These are phyloP conservation scores for Drosophila cyrtoloma DNA, from an alignment of 2,888 invertebrate genomes.

Conservation along the genomic window DNA sequence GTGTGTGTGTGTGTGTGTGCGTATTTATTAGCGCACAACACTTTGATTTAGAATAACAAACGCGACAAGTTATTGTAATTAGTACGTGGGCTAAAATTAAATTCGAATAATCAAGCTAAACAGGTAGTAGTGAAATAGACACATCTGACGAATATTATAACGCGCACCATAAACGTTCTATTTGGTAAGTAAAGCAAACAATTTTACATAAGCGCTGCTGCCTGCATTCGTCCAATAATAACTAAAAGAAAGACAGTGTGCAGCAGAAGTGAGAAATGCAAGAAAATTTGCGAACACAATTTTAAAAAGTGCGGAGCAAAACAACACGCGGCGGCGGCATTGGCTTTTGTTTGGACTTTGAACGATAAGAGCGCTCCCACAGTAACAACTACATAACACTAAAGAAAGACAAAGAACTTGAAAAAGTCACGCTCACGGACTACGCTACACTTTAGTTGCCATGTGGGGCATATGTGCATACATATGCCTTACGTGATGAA, in stretches of 20 bases:
- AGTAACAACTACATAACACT: slow-evolving; percentile 36
- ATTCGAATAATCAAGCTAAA: slow-evolving; percentile 32
- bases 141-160: slow-evolving; percentile 12
- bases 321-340: slow-evolving; percentile 45
- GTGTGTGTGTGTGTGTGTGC: slow-evolving; percentile 26
- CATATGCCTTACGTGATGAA: slow-evolving; percentile 1
- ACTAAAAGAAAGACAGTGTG: slow-evolving; percentile 25
- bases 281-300: slow-evolving; percentile 21
- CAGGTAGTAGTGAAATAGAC: slow-evolving; percentile 13
- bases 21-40: slow-evolving; percentile 35
- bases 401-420: slow-evolving; percentile 65
- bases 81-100: slow-evolving; percentile 55
- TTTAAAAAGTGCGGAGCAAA: slow-evolving; percentile 21
- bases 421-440: slow-evolving; percentile 62
- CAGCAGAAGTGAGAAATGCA: slow-evolving; percentile 12
- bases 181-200: slow-evolving; percentile 53
- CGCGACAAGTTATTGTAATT: slow-evolving; percentile 65
- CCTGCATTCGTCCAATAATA: slow-evolving; percentile 25
- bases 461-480: slow-evolving; percentile 47
- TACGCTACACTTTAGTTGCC: slow-evolving; percentile 65
- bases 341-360: slow-evolving; percentile 71
- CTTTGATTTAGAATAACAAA: slow-evolving; percentile 54
- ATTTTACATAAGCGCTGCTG: slow-evolving; percentile 61
- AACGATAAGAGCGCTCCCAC: slow-evolving; percentile 68
- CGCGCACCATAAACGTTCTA: slow-evolving; percentile 2